A percentile compares a stretch with the other conserved stretches of the same genome.
Evolutionary conservation across 2,113 vertebrate species (phyloP).

Genomic region (Aegotheles bennettii): DNA sequence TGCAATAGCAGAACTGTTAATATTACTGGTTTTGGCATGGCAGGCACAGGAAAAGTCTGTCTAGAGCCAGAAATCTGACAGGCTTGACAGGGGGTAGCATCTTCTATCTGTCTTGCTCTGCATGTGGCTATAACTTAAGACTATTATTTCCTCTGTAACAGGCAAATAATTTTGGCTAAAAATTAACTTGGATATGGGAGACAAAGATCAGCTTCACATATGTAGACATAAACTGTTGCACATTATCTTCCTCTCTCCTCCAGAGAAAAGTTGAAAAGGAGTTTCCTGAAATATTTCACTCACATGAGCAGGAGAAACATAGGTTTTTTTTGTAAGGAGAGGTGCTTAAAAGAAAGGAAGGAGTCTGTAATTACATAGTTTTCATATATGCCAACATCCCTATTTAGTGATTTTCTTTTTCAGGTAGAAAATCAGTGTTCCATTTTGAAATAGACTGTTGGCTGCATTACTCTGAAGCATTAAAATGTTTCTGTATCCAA

Average conservation of each 20-base stretch:
- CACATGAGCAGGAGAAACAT: neutral
- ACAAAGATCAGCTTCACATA: neutral
- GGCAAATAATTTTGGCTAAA: constrained; percentile 6
- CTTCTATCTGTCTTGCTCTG: neutral
- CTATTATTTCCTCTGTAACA: neutral
- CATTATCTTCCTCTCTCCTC: neutral
- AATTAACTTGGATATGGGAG: neutral
- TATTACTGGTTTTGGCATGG: neutral
- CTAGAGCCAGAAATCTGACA: constrained; percentile 32
- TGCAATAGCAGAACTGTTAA: neutral
- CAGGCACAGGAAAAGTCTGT: constrained; percentile 11
- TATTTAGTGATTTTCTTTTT: neutral
- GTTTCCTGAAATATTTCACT: constrained; percentile 4
- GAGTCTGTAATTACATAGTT: neutral
- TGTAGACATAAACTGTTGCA: neutral
- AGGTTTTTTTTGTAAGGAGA: neutral
- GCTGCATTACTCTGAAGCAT: neutral
- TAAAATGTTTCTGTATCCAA: neutral
- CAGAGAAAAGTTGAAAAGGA: neutral
- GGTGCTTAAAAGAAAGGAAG: neutral
- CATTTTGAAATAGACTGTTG: neutral
- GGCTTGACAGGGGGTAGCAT: neutral
- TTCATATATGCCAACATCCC: neutral
- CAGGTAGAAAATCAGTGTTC: neutral
- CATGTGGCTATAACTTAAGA: constrained; percentile 2